Evolutionary conservation across 2,888 invertebrate genomes (phyloP), one percentile per base, ranked within the genome.

Genomic region (Meta bourneti): DNA sequence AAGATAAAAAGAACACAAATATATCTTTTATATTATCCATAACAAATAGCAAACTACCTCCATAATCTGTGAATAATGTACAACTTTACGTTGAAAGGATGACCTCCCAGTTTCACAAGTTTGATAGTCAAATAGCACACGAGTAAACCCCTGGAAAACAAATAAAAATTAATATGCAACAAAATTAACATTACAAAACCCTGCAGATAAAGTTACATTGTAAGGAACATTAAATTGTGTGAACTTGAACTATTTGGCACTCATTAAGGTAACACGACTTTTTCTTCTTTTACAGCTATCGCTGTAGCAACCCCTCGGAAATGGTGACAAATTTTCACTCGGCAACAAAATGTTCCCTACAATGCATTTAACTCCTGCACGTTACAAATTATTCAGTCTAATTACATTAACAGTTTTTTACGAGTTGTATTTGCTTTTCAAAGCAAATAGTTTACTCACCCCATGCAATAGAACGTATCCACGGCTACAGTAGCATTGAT

Each of bases 401-500:
- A 34, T 34, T 34, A 34, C 34, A 34, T 34, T 34, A 34, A 2
- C 1, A 34, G 1, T 34, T 34, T 4, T 34, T 34, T 34, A 34
- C 34, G 34, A 34, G 34, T 34, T 34, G 4, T 4, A 34, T 34
- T 34, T 34, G 34, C 34, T 34, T 34, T 34, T 34, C 34, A 34
- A 34, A 34, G 4, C 34, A 4, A 34, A 83, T 34, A n/a, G 13
- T 70, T 13, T 69, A 86, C 80, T 88, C 79, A 93, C 90, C 93
- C 93, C 7, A 93, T 87, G 80, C 84, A 93, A 71, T 93, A 93
- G 52, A 93, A 93, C 7, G 93, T 93, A 51, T 93, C 93, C 4
- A 93, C 92, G 0, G 93, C 93, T 9, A 93, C 90, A 11, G 92
- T 79, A 11, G 93, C 93, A 34, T 93, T 93, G 9, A 93, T 78